phyloP scores from a whole-genome alignment of 2,888 invertebrate species.

The Hemistola chrysoprasaria region DNA sequence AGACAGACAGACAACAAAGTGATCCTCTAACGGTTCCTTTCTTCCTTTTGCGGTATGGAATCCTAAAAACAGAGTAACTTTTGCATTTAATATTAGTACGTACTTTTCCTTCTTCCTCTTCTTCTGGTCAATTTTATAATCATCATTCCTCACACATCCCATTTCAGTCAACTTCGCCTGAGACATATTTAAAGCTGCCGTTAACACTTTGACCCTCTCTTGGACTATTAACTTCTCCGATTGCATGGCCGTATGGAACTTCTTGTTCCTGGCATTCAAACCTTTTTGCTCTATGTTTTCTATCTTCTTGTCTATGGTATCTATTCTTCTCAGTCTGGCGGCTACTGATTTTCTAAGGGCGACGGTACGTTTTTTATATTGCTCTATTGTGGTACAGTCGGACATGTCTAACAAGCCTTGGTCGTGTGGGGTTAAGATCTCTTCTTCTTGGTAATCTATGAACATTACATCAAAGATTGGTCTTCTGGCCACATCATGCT shows the following conservation, averaged over 20 bases:
- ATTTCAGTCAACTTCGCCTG: slow-evolving; percentile 34
- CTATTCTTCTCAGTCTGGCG: slow-evolving; percentile 42
- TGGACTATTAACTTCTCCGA: slow-evolving; percentile 51
- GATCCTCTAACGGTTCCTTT: no score
- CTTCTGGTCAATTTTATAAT: slow-evolving; percentile 28
- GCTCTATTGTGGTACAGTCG: slow-evolving; percentile 50
- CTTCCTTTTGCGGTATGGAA: no score
- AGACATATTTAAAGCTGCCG: slow-evolving; percentile 42
- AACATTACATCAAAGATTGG: no score
- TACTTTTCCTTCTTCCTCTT: slow-evolving; percentile 24
- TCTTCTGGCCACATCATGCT: no score
- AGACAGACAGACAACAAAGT: no score
- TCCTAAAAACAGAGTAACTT: no score
- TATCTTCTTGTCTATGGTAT: slow-evolving; percentile 53
- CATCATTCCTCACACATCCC: slow-evolving; percentile 37
- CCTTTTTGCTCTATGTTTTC: slow-evolving; percentile 57
- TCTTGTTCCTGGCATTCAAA: slow-evolving; percentile 54
- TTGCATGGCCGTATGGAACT: slow-evolving; percentile 63
- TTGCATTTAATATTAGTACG: slow-evolving; percentile 23
- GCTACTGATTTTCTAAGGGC: slow-evolving; percentile 53
- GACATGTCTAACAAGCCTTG: slow-evolving; percentile 53
- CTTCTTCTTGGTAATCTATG: slow-evolving; percentile 53
- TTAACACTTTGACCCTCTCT: slow-evolving; percentile 47
- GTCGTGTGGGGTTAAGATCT: slow-evolving; percentile 52
- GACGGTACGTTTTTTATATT: slow-evolving; percentile 51